Percentiles rank a stretch among this genome's conserved stretches.
These are phyloP conservation scores for Anneissia japonica DNA, from an alignment of 35 echinoderm and acorn worm genomes.

Conservation along the genomic window DNA sequence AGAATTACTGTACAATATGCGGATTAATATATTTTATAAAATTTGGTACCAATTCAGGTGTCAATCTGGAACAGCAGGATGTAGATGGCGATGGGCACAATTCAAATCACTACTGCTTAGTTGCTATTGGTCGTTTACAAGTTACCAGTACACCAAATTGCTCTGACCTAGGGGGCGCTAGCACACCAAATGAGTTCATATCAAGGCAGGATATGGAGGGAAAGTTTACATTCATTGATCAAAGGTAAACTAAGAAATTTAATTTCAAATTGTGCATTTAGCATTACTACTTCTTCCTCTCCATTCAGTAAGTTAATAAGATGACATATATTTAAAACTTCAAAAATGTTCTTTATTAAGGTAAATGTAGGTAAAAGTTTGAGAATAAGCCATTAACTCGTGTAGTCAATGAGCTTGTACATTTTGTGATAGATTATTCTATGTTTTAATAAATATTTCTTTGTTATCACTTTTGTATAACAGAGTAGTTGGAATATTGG, in stretches of 20 bases:
- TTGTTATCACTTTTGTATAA: no score
- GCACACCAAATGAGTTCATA: constrained; percentile 94
- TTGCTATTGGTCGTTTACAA: constrained; percentile 93
- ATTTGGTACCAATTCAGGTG: no score
- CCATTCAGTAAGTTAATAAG: background rate
- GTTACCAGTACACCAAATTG: constrained; percentile 97
- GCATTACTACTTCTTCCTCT: no score
- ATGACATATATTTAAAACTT: background rate
- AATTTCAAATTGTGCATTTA: no score
- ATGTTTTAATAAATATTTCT: no score
- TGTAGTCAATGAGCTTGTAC: no score
- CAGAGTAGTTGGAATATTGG: constrained; percentile 86
- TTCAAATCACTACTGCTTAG: constrained; percentile 91
- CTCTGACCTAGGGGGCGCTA: constrained; percentile 71
- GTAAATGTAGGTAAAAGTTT: no score
- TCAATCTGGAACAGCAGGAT: constrained; percentile 72
- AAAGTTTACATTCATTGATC: constrained; percentile 98
- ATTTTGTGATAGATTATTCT: no score
- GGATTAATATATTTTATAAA: no score
- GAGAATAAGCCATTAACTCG: no score
- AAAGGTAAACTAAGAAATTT: constrained; percentile 90
- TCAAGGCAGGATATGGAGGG: constrained; percentile 79
- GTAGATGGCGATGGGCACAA: constrained; percentile 70
- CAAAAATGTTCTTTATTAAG: no score
- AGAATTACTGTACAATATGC: no score